Conservation (phyloP, 2,797 vertebrate genomes). For the Sparidentex hasta region DNA sequence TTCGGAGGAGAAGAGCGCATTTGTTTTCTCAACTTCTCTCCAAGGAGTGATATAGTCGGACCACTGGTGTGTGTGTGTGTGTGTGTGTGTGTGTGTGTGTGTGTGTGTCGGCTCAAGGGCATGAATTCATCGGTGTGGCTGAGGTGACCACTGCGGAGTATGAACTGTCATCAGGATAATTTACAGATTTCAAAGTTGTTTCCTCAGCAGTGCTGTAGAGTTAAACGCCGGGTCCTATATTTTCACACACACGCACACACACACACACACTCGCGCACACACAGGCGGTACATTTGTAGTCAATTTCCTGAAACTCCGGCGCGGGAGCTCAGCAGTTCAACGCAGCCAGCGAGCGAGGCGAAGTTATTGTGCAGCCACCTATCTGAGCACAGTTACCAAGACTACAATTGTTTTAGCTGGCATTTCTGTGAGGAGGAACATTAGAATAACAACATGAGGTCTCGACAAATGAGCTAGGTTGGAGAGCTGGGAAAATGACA, state of each 20-base stretch:
- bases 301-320: slow-evolving; percentile 8
- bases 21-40: slow-evolving; percentile 55
- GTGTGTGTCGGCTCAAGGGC: slow-evolving; percentile 4
- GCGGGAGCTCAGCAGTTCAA: slow-evolving; percentile 21
- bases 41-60: slow-evolving; percentile 55
- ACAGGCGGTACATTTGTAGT: slow-evolving; percentile 3
- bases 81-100: slow-evolving; percentile 4
- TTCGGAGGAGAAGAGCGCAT: slow-evolving; percentile 49
- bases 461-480: slow-evolving; percentile 55
- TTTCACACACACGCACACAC: slow-evolving; percentile 19
- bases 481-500: slow-evolving; percentile 65
- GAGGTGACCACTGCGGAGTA: slow-evolving; percentile 65
- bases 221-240: background rate
- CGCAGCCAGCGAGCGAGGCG: background rate
- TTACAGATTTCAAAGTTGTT: slow-evolving; percentile 68
- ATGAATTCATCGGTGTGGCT: slow-evolving; percentile 66
- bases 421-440: slow-evolving; percentile 53
- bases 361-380: slow-evolving; percentile 34
- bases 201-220: slow-evolving; percentile 41
- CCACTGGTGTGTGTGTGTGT: slow-evolving; percentile 7
- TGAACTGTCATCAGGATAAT: slow-evolving; percentile 74
- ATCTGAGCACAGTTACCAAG: slow-evolving; percentile 55
- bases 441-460: slow-evolving; percentile 67
- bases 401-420: slow-evolving; percentile 69
- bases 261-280: slow-evolving; percentile 29